A percentile compares a stretch with the other conserved stretches of the same genome.
Evolutionary conservation across 2,113 vertebrate genomes (phyloP).

Genomic region (Symphodus melops): DNA sequence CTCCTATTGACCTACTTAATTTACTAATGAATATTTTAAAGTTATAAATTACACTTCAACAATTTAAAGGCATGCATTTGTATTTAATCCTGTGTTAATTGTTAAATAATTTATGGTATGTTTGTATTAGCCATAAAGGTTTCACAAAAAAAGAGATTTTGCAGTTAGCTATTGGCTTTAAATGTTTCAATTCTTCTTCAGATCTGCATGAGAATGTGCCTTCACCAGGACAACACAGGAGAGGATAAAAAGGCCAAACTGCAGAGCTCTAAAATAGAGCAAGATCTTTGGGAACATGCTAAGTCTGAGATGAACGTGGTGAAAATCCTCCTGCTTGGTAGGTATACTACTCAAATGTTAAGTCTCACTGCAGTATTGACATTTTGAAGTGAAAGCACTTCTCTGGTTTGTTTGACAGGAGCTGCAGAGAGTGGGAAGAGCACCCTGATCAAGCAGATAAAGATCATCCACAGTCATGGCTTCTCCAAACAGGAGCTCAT

Average conservation of each 20-base stretch:
- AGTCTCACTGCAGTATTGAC: not conserved
- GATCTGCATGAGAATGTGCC: slow-evolving; percentile 74
- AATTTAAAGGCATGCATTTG: no score
- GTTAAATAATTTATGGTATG: no score
- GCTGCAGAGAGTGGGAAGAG: slow-evolving; percentile 83
- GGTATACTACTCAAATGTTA: slow-evolving; percentile 1
- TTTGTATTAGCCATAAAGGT: no score
- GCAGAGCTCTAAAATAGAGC: slow-evolving; percentile 75
- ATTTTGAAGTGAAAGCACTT: not conserved
- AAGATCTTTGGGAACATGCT: slow-evolving; percentile 73
- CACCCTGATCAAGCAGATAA: slow-evolving; percentile 83
- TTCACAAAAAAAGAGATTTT: no score
- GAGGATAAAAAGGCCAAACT: slow-evolving; percentile 76
- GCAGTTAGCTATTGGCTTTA: no score
- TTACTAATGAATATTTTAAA: no score
- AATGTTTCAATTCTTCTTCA: slow-evolving; percentile 9
- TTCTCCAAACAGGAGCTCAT: slow-evolving; percentile 81
- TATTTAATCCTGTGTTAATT: no score
- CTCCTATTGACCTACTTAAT: no score
- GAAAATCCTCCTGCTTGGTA: slow-evolving; percentile 83
- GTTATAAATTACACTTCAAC: no score
- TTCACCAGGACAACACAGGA: slow-evolving; percentile 65
- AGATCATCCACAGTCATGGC: slow-evolving; percentile 82
- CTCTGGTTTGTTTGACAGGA: slow-evolving; percentile 58
- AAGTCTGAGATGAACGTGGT: slow-evolving; percentile 71